Conservation (phyloP, 1,140 invertebrate genomes). For the Magallana gigas region DNA sequence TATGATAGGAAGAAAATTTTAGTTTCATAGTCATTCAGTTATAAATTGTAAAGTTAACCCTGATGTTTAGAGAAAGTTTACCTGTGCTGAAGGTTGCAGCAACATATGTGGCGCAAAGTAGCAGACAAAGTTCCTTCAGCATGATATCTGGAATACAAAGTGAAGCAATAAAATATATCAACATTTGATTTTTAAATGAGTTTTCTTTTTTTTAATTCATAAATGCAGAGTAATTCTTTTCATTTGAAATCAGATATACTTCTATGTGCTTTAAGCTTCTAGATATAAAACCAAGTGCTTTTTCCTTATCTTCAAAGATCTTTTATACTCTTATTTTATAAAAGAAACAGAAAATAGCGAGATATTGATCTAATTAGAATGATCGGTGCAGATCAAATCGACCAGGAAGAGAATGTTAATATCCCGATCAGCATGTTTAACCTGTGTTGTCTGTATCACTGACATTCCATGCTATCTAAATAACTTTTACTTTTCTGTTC, state of each 20-base stretch:
- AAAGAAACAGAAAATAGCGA: neutral
- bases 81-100: neutral
- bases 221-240: too few species aligned
- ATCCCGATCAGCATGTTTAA: neutral
- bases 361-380: neutral
- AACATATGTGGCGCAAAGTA: slow-evolving; percentile 3
- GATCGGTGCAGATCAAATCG: neutral
- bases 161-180: too few species aligned
- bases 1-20: too few species aligned
- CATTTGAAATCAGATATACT: neutral
- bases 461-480: neutral
- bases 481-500: neutral
- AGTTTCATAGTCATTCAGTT: too few species aligned
- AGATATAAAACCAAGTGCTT: neutral
- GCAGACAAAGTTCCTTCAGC: neutral
- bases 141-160: neutral
- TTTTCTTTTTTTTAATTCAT: too few species aligned
- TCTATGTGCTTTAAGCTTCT: neutral
- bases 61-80: neutral
- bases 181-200: too few species aligned
- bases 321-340: neutral
- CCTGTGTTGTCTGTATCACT: neutral
- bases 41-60: too few species aligned
- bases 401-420: neutral
- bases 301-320: neutral